These are phyloP conservation scores for Balaeniceps rex DNA, from an alignment of 2,113 vertebrate genomes.

Conservation along the genomic window DNA sequence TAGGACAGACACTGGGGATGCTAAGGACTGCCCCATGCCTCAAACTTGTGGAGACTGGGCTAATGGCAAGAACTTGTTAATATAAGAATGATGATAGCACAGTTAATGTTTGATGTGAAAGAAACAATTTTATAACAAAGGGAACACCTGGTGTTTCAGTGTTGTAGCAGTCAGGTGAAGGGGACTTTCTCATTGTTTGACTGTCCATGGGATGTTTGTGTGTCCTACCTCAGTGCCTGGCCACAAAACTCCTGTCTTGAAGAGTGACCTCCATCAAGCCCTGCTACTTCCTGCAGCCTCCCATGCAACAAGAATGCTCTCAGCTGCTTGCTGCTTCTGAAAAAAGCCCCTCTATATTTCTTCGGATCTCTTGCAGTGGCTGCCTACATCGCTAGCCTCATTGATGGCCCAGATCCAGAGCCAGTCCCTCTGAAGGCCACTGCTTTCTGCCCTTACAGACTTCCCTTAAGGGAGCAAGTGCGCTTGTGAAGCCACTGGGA, in stretches of 20 bases:
- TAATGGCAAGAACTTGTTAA: background rate
- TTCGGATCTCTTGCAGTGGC: background rate
- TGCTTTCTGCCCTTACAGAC: background rate
- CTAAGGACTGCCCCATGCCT: background rate
- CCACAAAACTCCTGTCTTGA: background rate
- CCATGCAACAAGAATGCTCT: background rate
- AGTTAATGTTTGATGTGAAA: background rate
- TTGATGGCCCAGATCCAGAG: background rate
- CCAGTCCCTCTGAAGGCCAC: background rate
- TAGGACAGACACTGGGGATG: background rate
- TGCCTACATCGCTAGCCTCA: background rate
- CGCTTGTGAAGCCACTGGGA: background rate
- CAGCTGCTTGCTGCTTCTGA: background rate
- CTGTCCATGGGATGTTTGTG: background rate
- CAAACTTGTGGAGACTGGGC: background rate
- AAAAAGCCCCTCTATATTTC: background rate
- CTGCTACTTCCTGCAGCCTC: background rate
- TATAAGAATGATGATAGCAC: background rate
- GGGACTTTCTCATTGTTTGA: background rate
- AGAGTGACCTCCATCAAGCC: background rate
- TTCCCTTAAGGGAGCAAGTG: background rate
- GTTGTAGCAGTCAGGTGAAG: background rate
- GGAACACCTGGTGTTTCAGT: background rate
- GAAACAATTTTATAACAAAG: background rate
- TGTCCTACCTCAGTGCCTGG: background rate